A percentile compares a stretch with the other conserved stretches of the same genome.
Evolutionary conservation across 2,888 invertebrate species (phyloP).

Genomic region (Anthophora plumipes): DNA sequence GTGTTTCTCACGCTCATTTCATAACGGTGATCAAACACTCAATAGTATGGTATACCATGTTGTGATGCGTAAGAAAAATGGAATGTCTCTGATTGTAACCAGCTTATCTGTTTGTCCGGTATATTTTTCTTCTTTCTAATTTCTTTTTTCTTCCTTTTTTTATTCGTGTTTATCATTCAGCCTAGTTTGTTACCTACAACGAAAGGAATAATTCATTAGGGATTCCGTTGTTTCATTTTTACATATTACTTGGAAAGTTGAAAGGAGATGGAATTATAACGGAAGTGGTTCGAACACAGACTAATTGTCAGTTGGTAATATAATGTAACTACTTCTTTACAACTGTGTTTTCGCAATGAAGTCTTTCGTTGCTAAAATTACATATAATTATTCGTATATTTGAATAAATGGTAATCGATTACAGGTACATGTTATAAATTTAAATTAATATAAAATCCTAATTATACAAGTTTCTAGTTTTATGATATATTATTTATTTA

Average conservation of each 20-base stretch:
- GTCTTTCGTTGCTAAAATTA: no score
- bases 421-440: no score
- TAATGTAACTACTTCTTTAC: background rate
- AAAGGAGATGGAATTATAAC: background rate
- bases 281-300: background rate
- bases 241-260: background rate
- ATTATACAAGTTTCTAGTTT: no score
- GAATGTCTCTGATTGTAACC: slow-evolving; percentile 19
- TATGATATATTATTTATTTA: no score
- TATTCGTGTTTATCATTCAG: background rate
- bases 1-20: slow-evolving; percentile 35
- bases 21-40: slow-evolving; percentile 6
- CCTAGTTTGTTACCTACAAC: background rate
- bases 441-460: no score
- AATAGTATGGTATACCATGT: background rate
- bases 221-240: background rate
- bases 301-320: background rate
- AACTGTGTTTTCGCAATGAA: background rate
- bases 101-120: slow-evolving; percentile 17
- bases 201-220: background rate
- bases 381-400: no score
- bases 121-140: background rate
- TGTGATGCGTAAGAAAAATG: slow-evolving; percentile 27
- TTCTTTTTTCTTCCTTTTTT: no score
- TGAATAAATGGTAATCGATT: no score